Evolutionary conservation across 2,113 vertebrate species (phyloP).

Genomic region (Dipodomys ordii): DNA sequence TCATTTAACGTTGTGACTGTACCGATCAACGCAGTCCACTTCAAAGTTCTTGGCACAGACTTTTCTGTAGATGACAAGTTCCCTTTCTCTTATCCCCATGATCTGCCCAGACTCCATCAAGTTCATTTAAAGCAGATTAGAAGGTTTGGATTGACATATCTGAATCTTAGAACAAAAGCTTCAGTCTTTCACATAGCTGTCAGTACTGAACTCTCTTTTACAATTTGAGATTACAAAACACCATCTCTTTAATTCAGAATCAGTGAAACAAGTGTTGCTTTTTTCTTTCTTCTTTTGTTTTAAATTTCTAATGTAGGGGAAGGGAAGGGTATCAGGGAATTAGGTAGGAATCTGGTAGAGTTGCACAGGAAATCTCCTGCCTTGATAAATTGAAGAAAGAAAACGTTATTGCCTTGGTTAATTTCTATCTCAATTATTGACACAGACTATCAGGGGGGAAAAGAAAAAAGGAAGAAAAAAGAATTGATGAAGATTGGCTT

Average conservation of each 20-base stretch:
- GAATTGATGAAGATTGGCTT: conserved; percentile 77
- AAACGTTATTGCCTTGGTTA: conserved; percentile 78
- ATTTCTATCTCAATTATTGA: conserved; percentile 84
- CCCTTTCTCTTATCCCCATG: conserved; percentile 78
- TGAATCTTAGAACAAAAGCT: conserved; percentile 80
- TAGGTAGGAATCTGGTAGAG: neutral
- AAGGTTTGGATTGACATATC: conserved; percentile 73
- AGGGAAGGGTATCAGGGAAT: neutral
- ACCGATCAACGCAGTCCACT: conserved; percentile 89
- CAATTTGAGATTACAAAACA: conserved; percentile 78
- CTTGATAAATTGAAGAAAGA: conserved; percentile 75
- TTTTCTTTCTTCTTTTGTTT: neutral
- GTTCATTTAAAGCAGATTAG: conserved; percentile 83
- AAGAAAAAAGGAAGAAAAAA: conserved; percentile 63
- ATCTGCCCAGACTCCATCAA: conserved; percentile 85
- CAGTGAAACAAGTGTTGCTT: conserved; percentile 74
- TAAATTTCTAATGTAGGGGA: conserved; percentile 2
- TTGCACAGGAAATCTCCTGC: conserved; percentile 77
- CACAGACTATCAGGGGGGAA: conserved; percentile 78
- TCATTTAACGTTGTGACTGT: conserved; percentile 88
- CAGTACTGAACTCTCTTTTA: conserved; percentile 74
- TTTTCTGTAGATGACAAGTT: conserved; percentile 81
- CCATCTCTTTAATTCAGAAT: conserved; percentile 79
- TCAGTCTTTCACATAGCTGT: conserved; percentile 72
- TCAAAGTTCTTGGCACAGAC: conserved; percentile 84